Percentiles rank a stretch among this genome's conserved stretches.
These are phyloP conservation scores for Gonioctena quinquepunctata DNA, from an alignment of 1,140 invertebrate genomes.

Conservation along the genomic window DNA sequence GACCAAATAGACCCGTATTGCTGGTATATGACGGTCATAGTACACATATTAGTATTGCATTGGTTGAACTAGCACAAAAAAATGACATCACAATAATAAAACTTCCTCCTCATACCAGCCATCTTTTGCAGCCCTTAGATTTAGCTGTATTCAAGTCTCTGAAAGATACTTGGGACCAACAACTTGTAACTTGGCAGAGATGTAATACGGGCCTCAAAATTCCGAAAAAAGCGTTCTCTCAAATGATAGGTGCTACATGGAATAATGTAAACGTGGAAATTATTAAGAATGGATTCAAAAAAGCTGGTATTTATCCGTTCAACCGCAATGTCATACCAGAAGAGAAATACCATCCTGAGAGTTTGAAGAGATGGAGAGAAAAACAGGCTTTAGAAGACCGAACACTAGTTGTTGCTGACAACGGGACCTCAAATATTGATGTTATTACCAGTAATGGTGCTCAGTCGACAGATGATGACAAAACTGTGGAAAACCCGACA, in stretches of 20 bases:
- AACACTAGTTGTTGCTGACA: neutral
- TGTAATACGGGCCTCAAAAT: neutral
- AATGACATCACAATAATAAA: slow-evolving; percentile 37
- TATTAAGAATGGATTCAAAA: neutral
- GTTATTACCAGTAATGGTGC: neutral
- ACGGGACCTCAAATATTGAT: neutral
- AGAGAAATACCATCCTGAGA: neutral
- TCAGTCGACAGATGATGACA: neutral
- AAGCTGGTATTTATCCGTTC: neutral
- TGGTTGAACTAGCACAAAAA: neutral
- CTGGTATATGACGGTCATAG: slow-evolving; percentile 38
- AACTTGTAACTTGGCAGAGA: slow-evolving; percentile 27
- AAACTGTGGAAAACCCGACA: too few relatives aligned
- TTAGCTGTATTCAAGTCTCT: slow-evolving; percentile 45
- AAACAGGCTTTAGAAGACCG: neutral
- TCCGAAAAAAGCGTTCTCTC: neutral
- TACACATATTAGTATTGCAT: neutral
- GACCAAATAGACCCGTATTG: slow-evolving; percentile 36
- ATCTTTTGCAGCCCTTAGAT: slow-evolving; percentile 48
- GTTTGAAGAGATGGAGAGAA: neutral
- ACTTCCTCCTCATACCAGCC: slow-evolving; percentile 35
- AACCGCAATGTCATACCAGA: neutral
- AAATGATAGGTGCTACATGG: neutral
- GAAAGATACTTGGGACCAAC: slow-evolving; percentile 36
- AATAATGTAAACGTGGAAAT: neutral